Conservation (phyloP, 2,797 vertebrate genomes). For the Anisognathus igniventris region DNA sequence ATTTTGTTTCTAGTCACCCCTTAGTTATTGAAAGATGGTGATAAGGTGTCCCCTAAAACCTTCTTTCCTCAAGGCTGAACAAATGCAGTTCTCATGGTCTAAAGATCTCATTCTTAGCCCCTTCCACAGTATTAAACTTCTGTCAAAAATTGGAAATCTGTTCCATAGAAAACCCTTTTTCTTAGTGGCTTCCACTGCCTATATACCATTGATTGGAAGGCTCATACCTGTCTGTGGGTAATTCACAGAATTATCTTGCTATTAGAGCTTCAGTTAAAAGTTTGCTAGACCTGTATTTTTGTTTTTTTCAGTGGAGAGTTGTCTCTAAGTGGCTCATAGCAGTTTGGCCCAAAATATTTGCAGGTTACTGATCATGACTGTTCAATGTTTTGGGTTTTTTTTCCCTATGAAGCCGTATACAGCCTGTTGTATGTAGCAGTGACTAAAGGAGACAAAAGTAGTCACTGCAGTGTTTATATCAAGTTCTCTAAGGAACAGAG, state of each 20-base stretch:
- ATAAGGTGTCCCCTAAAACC: neutral
- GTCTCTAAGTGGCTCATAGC: neutral
- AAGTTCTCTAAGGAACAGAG: neutral
- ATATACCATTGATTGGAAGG: neutral
- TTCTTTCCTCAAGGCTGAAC: neutral
- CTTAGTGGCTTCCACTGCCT: neutral
- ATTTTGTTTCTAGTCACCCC: neutral
- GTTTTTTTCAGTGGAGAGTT: neutral
- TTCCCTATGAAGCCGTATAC: neutral
- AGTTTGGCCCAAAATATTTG: neutral
- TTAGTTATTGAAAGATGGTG: neutral
- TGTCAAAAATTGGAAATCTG: neutral
- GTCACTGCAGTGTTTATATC: neutral
- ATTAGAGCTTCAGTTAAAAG: neutral
- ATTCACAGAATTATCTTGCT: neutral
- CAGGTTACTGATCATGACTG: neutral
- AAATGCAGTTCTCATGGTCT: neutral
- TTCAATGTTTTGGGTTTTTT: neutral
- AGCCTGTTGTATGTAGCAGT: neutral
- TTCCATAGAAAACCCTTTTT: neutral
- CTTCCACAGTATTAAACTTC: neutral
- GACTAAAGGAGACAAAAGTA: neutral
- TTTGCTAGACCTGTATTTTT: neutral
- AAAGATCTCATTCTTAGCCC: neutral
- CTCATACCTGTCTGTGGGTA: neutral